A percentile compares a stretch with the other conserved stretches of the same genome.
These are phyloP conservation scores for Neosilurus hyrtlii DNA, from an alignment of 2,797 vertebrate genomes.

Conservation along the genomic window DNA sequence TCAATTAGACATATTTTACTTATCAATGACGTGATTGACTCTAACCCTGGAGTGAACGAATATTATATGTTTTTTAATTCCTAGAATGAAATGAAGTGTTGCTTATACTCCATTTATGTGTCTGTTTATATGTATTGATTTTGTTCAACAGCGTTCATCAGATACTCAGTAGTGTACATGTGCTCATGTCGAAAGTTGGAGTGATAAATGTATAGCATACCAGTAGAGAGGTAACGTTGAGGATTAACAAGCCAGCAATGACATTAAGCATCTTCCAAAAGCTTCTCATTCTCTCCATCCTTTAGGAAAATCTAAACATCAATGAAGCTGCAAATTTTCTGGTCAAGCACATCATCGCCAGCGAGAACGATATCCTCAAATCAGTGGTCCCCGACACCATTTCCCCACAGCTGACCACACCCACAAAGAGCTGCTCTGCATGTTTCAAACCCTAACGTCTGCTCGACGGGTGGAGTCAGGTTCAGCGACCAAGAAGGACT, in stretches of 20 bases:
- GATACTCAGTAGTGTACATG: background rate
- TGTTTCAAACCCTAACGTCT: slow-evolving; percentile 79
- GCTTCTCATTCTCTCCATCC: background rate
- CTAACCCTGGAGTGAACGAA: too few species aligned
- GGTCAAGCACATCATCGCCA: slow-evolving; percentile 95
- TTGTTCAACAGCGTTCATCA: background rate
- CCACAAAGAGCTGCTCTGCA: slow-evolving; percentile 80
- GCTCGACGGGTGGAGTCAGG: background rate
- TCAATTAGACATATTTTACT: too few species aligned
- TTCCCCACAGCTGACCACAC: slow-evolving; percentile 80
- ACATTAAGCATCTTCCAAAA: background rate
- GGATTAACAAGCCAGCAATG: background rate
- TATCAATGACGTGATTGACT: too few species aligned
- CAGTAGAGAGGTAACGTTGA: background rate
- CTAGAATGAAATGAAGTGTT: too few species aligned
- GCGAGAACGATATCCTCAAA: slow-evolving; percentile 84
- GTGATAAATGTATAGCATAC: too few species aligned
- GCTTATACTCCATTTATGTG: too few species aligned
- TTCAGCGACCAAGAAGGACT: background rate
- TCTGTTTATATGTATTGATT: too few species aligned
- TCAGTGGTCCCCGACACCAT: slow-evolving; percentile 81
- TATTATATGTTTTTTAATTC: too few species aligned
- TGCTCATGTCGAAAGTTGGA: background rate
- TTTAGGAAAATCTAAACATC: slow-evolving; percentile 93
- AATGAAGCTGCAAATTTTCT: slow-evolving; percentile 90